Evolutionary conservation across 2,888 invertebrate genomes (phyloP), one percentile per base, ranked within the genome.

Genomic region (Orthonevra nobilis): DNA sequence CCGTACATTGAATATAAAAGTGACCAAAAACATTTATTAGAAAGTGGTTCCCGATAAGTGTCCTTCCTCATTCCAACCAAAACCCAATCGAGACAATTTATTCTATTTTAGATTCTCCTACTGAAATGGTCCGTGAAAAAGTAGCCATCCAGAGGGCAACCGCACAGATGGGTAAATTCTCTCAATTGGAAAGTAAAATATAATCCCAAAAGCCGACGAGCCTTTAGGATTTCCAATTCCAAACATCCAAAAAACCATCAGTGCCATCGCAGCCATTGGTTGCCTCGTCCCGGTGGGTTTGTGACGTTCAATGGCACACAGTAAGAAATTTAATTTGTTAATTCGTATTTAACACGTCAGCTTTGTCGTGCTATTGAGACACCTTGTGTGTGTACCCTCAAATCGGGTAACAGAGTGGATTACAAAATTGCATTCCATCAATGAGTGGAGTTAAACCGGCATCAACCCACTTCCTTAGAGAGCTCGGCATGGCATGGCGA

Each of bases 281-380:
- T 66, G n/a, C n/a, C n/a, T 70, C 20, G 36, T 32, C 42, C 38
- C 63, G n/a, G n/a, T n/a, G n/a, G n/a, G n/a, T n/a, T n/a, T n/a
- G n/a, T 17, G 14, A 26, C 17, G 10, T n/a, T 9, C 12, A 12
- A 12, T 19, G 14, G 28, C 48, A 1, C 15, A 17, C 14, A 6
- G 30, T 15, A 46, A 48, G 54, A 73, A 66, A 79, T 79, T 79
- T 79, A 79, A 79, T 79, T 79, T 79, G 79, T 79, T 79, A 79
- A 79, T 79, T 79, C 79, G 79, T 73, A 79, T 79, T 81, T 74
- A 81, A 81, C 73, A 74, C 81, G 81, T 81, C 81, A 74, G 81
- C 81, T 74, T 81, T 81, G 81, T 81, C 81, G 73, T 81, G 81
- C 68, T 23, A 58, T 72, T n/a, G 44, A 63, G 69, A 74, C 81